Base-by-base conservation (phyloP, 2,888 invertebrate genomes). In the Oithona nana region DNA sequence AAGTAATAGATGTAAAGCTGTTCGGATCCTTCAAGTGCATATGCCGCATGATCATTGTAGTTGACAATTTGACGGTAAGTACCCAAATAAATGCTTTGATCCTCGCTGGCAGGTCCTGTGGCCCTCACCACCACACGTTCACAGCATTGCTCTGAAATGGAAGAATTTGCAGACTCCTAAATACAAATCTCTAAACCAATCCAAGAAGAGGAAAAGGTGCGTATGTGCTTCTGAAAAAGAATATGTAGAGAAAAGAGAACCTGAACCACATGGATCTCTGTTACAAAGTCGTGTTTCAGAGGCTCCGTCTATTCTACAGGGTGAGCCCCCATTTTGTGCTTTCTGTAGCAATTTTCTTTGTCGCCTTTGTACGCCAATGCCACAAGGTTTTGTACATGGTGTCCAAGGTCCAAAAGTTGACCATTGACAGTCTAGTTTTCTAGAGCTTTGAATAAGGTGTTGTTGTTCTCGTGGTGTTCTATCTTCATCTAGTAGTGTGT, bases 11-110 rank as follows among this genome's bases (percentile, higher is more conserved):
- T 62, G 28, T 56, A 62, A 11, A 62, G 48, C 3, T 52, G 56
- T 8, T 56, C 55, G 8, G 56, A n/a, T 26, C 62, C 62, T 30
- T 55, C 54, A 3, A 28, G 3, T 26, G 31, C 55, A 39, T 62
- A 62, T 20, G 56, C 62, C 20, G 31, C 29, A n/a, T 54, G 29
- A 8, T 56, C 62, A 56, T 62, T 62, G 26, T 56, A 62, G n/a
- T 62, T 39, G 49, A 50, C 22, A 20, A 59, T 54, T 24, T 54
- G n/a, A 8, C 50, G 26, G 24, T 62, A 62, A 26, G 28, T 30
- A n/a, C 62, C 62, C 39, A 62, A 54, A 56, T 62, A 62, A 20
- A 62, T 20, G 39, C 54, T 55, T 39, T 62, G 62, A 31, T 62
- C 62, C 16, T 28, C 20, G 24, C 31, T 62, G 28, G 62, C 62